These are phyloP conservation scores for Lycodopsis pacificus DNA, from an alignment of 2,797 vertebrate genomes.

Conservation along the genomic window DNA sequence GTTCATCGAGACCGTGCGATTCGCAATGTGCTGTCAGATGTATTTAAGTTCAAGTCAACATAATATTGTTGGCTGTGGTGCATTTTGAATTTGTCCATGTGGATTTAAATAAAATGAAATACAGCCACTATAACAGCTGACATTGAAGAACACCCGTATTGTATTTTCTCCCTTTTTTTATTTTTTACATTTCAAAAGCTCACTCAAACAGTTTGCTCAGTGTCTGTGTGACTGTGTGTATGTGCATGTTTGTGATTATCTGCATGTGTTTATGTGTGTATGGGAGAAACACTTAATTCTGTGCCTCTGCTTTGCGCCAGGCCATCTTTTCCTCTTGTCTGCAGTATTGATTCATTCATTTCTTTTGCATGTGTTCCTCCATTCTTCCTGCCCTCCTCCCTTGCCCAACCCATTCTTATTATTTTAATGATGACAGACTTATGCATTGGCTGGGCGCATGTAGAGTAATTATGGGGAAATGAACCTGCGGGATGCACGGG, in stretches of 20 bases:
- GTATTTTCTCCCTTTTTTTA: neutral
- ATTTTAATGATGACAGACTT: constrained; percentile 86
- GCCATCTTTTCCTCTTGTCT: constrained; percentile 47
- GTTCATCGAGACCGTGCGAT: constrained; percentile 23
- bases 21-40: constrained; percentile 23
- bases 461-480: constrained; percentile 87
- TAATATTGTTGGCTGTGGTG: constrained; percentile 13
- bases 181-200: neutral
- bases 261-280: constrained; percentile 3
- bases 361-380: constrained; percentile 65
- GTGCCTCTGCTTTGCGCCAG: constrained; percentile 25
- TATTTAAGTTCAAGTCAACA: constrained; percentile 1
- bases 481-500: constrained; percentile 82
- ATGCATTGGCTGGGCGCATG: constrained; percentile 80
- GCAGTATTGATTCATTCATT: constrained; percentile 70
- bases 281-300: constrained; percentile 34
- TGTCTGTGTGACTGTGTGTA: neutral
- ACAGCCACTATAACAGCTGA: neutral
- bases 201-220: constrained; percentile 14
- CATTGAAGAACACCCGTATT: neutral
- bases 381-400: constrained; percentile 47
- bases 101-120: constrained; percentile 2
- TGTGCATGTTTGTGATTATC: constrained; percentile 2
- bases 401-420: constrained; percentile 73
- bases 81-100: constrained; percentile 7